phyloP scores from a whole-genome alignment of 2,888 invertebrate species.

The Parnassius mnemosyne region DNA sequence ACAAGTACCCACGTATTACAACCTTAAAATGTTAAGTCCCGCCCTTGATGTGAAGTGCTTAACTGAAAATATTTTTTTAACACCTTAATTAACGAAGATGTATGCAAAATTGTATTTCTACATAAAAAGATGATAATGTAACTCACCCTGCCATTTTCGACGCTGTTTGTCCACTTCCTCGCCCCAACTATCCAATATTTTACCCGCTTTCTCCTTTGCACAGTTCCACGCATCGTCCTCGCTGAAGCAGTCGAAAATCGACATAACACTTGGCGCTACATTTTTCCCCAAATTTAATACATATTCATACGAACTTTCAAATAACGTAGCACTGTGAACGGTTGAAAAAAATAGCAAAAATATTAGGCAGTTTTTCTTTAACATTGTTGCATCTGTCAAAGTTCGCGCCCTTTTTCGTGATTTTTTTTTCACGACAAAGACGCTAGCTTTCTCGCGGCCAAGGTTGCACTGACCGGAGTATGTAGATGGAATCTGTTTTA shows the following conservation, averaged over 20 bases:
- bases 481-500: constrained; percentile 40
- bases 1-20: too few relatives aligned
- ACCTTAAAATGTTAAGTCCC: too few relatives aligned
- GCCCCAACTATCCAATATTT: constrained; percentile 69
- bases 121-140: too few relatives aligned
- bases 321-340: constrained; percentile 59
- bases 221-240: constrained; percentile 76
- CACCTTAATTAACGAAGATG: too few relatives aligned
- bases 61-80: too few relatives aligned
- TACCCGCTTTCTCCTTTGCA: constrained; percentile 76
- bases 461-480: constrained; percentile 54
- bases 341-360: constrained; percentile 40
- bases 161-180: constrained; percentile 60
- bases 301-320: constrained; percentile 66
- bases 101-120: too few relatives aligned
- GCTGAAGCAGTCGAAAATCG: constrained; percentile 76
- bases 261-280: constrained; percentile 75
- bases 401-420: constrained; percentile 35
- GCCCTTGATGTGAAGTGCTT: too few relatives aligned
- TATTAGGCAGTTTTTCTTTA: constrained; percentile 49
- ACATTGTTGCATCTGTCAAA: constrained; percentile 44
- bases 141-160: constrained; percentile 63
- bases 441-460: constrained; percentile 43
- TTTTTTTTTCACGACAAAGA: constrained; percentile 34
- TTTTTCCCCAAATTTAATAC: constrained; percentile 63